Conservation (phyloP, 2,113 vertebrate genomes). For the Chionodraco myersi region DNA sequence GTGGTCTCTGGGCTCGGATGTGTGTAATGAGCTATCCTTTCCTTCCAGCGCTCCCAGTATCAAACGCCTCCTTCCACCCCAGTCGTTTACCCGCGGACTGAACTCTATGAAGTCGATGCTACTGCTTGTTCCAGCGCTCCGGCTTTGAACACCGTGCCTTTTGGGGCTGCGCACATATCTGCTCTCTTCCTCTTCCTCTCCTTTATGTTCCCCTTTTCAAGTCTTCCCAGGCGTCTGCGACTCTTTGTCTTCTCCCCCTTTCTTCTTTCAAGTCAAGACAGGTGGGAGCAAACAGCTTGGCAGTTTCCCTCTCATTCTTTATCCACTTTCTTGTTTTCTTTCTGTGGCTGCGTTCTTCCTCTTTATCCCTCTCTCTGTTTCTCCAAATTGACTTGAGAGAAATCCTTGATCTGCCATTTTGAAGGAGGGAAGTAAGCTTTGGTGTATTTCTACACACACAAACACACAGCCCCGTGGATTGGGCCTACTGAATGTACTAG, state of each 20-base stretch:
- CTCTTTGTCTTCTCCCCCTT: conserved; percentile 72
- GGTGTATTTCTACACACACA: conserved; percentile 43
- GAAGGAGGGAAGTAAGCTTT: conserved; percentile 61
- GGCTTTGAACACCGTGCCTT: conserved; percentile 80
- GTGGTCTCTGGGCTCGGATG: conserved; percentile 60
- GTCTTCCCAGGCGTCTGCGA: conserved; percentile 73
- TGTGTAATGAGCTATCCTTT: conserved; percentile 74
- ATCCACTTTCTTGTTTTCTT: conserved; percentile 70
- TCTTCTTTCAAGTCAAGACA: conserved; percentile 77
- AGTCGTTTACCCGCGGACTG: conserved; percentile 76
- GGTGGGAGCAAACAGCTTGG: conserved; percentile 81
- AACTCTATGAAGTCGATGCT: conserved; percentile 77
- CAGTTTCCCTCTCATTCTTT: conserved; percentile 66
- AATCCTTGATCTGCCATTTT: conserved; percentile 74
- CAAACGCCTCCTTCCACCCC: conserved; percentile 79
- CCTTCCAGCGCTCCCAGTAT: conserved; percentile 76
- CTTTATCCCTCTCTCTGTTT: conserved; percentile 31
- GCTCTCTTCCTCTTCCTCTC: conserved; percentile 70
- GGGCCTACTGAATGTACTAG: not conserved
- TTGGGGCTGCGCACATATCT: conserved; percentile 73
- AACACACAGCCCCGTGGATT: conserved; percentile 7
- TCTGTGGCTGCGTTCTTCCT: conserved; percentile 38
- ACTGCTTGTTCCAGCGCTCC: conserved; percentile 70
- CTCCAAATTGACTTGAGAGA: conserved; percentile 68
- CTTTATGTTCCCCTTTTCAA: conserved; percentile 73